Evolutionary conservation across 2,888 invertebrate species (phyloP), one percentile per base, ranked within the genome.

Genomic region (Drosophila subquinaria): DNA sequence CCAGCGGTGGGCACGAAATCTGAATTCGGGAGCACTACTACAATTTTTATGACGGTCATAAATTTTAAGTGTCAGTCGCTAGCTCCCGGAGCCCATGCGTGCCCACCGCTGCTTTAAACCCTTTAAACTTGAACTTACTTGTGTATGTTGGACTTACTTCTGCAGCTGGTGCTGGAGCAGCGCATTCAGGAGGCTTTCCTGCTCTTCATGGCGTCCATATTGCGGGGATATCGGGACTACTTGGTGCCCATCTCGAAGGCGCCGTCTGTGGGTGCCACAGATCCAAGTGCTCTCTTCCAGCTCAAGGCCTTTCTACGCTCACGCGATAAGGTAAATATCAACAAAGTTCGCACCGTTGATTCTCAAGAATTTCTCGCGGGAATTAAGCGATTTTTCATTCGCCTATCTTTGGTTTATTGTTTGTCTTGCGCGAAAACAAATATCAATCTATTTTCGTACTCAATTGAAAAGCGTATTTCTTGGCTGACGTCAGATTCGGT

Each of bases 161-260:
- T 73, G 10, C 27, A 97, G 95, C 96, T 97, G 94, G 95, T 95
- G 17, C 94, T 98, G 89, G 99, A 99, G 92, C 94, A 98, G 82
- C 96, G 97, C 93, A 99, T 99, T 74, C 99, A 99, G 93, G 99
- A 99, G 93, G 98, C 98, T 5, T 99, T 99, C 93, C 94, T 99
- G 33, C 95, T 97, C 61, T 99, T 98, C 91, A 99, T 98, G 97
- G 97, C 98, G 11, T 95, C 96, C 48, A 96, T 98, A 66, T 93
- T 99, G 73, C 97, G 97, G 91, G 98, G 98, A 0, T 99, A 99
- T 92, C 95, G 97, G 61, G 94, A 95, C 63, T 98, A 95, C 92
- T 94, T 99, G 70, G 95, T 97, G 82, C 99, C 99, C 2, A 98
- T 99, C 65, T 98, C 97, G 0, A 97, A 97, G 92, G 97, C 97